Conservation (phyloP, 2,888 invertebrate genomes). For the Ellobium chinense region DNA sequence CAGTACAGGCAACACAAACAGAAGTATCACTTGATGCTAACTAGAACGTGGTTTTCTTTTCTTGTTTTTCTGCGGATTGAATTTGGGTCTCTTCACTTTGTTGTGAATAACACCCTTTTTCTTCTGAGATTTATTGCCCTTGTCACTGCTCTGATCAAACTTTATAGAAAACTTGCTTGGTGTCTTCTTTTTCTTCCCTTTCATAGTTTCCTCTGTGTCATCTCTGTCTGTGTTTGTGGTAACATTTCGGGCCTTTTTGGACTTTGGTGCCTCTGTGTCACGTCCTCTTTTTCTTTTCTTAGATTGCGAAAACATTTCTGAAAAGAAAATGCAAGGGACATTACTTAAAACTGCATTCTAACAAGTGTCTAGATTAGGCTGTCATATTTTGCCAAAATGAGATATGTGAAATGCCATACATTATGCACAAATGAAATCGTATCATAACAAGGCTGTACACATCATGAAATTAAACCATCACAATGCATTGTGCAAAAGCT, state of each 20-base stretch:
- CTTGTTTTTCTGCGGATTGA: background rate
- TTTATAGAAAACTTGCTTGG: conserved; percentile 28
- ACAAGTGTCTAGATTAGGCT: too few species aligned
- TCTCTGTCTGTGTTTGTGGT: background rate
- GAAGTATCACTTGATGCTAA: too few species aligned
- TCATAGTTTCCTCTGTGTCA: background rate
- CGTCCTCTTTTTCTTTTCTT: conserved; percentile 4
- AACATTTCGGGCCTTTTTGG: background rate
- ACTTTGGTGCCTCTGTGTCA: background rate
- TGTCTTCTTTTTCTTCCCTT: conserved; percentile 6
- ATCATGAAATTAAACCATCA: too few species aligned
- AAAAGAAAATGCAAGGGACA: background rate
- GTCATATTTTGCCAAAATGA: too few species aligned
- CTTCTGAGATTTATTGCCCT: background rate
- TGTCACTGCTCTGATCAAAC: conserved; percentile 20
- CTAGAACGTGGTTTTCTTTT: too few species aligned
- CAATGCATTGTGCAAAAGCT: too few species aligned
- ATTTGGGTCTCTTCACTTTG: background rate
- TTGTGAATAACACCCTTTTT: background rate
- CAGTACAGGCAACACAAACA: too few species aligned
- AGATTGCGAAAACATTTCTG: conserved; percentile 38
- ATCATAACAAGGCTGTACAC: too few species aligned
- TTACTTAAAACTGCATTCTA: too few species aligned
- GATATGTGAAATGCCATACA: too few species aligned
- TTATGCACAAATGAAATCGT: too few species aligned